phyloP scores from a whole-genome alignment of 2,113 vertebrate genomes.

The Coreoperca whiteheadi region DNA sequence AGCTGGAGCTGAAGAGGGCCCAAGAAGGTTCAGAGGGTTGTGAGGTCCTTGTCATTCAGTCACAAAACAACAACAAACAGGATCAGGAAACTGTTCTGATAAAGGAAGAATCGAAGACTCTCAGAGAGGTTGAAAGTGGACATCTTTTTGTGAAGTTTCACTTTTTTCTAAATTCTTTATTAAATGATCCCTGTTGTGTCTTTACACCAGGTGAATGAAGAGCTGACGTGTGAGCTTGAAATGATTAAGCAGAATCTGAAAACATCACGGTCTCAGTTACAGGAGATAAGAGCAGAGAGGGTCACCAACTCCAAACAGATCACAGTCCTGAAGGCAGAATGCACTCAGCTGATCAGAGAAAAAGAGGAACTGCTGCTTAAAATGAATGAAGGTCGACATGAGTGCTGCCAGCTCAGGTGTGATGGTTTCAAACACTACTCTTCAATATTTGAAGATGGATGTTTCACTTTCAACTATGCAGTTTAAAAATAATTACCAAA shows the following conservation, averaged over 20 bases:
- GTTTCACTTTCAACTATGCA: not conserved
- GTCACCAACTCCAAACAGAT: constrained; percentile 49
- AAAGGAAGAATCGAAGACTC: constrained; percentile 63
- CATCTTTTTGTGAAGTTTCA: not conserved
- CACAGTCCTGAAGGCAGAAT: constrained; percentile 70
- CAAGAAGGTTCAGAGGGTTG: constrained; percentile 47
- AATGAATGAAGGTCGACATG: constrained; percentile 29
- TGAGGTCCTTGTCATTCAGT: constrained; percentile 59
- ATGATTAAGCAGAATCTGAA: constrained; percentile 60
- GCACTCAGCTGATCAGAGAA: constrained; percentile 71
- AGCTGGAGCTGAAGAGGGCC: constrained; percentile 61
- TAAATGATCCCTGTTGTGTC: not conserved
- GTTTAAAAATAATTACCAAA: not conserved
- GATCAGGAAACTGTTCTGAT: constrained; percentile 69
- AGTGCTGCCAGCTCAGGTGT: constrained; percentile 79
- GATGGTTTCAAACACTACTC: not conserved
- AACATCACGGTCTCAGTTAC: constrained; percentile 64
- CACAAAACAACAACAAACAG: constrained; percentile 58
- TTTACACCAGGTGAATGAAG: constrained; percentile 74
- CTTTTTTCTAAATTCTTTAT: not conserved
- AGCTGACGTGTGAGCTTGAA: constrained; percentile 73
- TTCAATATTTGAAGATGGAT: not conserved
- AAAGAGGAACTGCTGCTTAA: constrained; percentile 67
- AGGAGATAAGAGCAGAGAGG: constrained; percentile 72
- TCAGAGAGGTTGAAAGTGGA: constrained; percentile 67